Evolutionary conservation across 2,797 vertebrate genomes (phyloP).

Genomic region (Sebastes oblongus): DNA sequence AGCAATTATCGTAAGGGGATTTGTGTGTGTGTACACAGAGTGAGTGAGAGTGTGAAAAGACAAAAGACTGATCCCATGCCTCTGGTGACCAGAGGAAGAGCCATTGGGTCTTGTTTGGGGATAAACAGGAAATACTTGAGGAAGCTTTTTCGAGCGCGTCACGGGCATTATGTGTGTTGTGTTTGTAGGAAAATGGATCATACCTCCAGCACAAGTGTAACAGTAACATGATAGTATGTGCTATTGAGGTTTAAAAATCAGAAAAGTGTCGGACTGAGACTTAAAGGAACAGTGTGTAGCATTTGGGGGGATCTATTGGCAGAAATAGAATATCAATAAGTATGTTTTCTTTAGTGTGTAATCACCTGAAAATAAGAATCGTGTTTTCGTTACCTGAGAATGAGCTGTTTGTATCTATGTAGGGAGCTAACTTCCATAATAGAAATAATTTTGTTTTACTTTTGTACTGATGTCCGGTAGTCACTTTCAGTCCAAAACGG

Average conservation of each 20-base stretch:
- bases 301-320: too few species aligned
- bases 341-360: too few species aligned
- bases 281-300: too few species aligned
- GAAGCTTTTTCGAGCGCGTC: slow-evolving; percentile 48
- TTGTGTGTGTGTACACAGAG: neutral
- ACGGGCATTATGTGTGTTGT: slow-evolving; percentile 21
- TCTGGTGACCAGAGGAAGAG: slow-evolving; percentile 33
- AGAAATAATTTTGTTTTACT: too few species aligned
- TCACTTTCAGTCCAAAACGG: too few species aligned
- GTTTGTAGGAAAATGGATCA: slow-evolving; percentile 24
- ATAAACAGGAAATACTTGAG: slow-evolving; percentile 71
- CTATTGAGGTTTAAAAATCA: neutral
- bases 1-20: neutral
- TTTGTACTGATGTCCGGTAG: too few species aligned
- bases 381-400: too few species aligned
- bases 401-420: too few species aligned
- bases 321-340: too few species aligned
- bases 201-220: slow-evolving; percentile 20
- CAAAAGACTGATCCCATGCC: slow-evolving; percentile 26
- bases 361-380: too few species aligned
- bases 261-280: neutral
- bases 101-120: slow-evolving; percentile 29
- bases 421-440: too few species aligned
- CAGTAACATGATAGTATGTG: neutral
- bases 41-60: neutral